These are phyloP conservation scores for Fissipunctia ypsillon DNA, from an alignment of 2,888 invertebrate genomes.

Conservation along the genomic window DNA sequence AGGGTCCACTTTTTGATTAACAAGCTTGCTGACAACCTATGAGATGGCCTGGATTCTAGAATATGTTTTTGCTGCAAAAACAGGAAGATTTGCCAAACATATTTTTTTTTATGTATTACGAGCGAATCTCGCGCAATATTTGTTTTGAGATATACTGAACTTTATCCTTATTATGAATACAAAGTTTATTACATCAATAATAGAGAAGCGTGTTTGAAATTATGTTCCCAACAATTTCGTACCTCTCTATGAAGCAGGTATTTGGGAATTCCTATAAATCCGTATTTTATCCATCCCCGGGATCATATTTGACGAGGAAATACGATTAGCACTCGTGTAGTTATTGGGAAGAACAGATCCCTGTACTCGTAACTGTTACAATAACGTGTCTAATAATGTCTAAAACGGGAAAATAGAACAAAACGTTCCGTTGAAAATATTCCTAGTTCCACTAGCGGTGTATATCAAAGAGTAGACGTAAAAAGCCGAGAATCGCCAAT, in stretches of 20 bases:
- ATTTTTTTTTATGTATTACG: not conserved
- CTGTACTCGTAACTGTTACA: conserved; percentile 17
- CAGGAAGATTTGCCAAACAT: not conserved
- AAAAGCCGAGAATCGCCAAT: conserved; percentile 45
- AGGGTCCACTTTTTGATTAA: conserved; percentile 9
- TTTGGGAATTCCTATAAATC: not conserved
- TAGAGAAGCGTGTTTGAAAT: not conserved
- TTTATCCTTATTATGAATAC: conserved; percentile 11
- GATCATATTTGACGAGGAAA: not conserved
- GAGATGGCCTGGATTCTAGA: not conserved
- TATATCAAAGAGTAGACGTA: conserved; percentile 43
- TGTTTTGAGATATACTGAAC: not conserved
- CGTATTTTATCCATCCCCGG: no score
- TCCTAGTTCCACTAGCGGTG: conserved; percentile 41
- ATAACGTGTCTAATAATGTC: conserved; percentile 3
- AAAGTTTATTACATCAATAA: not conserved
- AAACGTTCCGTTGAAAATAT: conserved; percentile 19
- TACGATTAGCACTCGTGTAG: not conserved
- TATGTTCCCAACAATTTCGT: not conserved
- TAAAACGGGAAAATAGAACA: conserved; percentile 26
- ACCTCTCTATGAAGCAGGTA: not conserved
- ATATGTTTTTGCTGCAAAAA: not conserved
- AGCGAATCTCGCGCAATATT: conserved; percentile 1
- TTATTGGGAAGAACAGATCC: not conserved
- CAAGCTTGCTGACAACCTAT: not conserved